phyloP scores from a whole-genome alignment of 1,140 invertebrate species.

The Trissolcus basalis region DNA sequence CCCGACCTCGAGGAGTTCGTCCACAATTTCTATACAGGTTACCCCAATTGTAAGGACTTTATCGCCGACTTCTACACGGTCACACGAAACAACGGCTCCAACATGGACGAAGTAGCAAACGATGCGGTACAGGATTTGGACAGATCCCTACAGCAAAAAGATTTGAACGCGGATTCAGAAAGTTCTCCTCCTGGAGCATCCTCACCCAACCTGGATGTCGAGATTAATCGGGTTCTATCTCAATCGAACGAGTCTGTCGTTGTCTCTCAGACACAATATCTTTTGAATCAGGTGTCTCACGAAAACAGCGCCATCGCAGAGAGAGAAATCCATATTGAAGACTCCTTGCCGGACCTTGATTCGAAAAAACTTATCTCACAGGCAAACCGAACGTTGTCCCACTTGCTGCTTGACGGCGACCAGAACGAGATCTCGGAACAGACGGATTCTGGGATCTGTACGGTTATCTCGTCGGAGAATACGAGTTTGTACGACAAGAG shows the following conservation, averaged over 20 bases:
- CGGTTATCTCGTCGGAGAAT: slow-evolving; percentile 79
- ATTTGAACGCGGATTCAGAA: not conserved
- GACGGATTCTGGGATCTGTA: slow-evolving; percentile 83
- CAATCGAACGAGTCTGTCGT: slow-evolving; percentile 54
- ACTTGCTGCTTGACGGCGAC: slow-evolving; percentile 76
- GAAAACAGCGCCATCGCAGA: slow-evolving; percentile 65
- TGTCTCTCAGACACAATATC: slow-evolving; percentile 68
- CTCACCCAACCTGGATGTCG: slow-evolving; percentile 9
- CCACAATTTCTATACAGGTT: slow-evolving; percentile 83
- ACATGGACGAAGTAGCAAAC: slow-evolving; percentile 73
- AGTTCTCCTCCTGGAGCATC: slow-evolving; percentile 1
- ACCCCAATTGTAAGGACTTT: slow-evolving; percentile 81
- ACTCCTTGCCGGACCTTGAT: slow-evolving; percentile 76
- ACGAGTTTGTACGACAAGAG: slow-evolving; percentile 79
- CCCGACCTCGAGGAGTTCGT: slow-evolving; percentile 83
- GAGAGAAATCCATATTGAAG: slow-evolving; percentile 68
- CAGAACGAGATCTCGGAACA: slow-evolving; percentile 78
- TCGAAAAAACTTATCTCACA: slow-evolving; percentile 79
- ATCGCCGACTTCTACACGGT: slow-evolving; percentile 77
- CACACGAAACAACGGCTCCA: slow-evolving; percentile 68
- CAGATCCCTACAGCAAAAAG: not conserved
- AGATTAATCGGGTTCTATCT: slow-evolving; percentile 14
- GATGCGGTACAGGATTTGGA: slow-evolving; percentile 67
- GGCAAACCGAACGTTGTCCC: slow-evolving; percentile 81
- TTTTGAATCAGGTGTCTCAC: slow-evolving; percentile 71